These are phyloP conservation scores for Chaetura pelagica DNA, from an alignment of 2,113 vertebrate genomes.

Conservation along the genomic window DNA sequence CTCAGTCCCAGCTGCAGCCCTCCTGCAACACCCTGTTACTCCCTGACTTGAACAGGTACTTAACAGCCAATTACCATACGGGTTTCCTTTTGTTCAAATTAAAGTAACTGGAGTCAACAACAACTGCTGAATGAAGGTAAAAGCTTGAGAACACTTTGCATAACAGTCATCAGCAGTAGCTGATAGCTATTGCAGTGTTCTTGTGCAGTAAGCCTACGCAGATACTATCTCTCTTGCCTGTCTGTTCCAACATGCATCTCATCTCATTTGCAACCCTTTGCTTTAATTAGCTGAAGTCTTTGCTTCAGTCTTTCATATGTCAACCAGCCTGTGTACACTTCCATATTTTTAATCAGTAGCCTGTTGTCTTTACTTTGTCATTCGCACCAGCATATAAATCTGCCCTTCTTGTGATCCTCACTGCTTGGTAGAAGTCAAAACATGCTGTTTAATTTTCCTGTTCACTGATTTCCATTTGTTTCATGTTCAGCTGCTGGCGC, in stretches of 20 bases:
- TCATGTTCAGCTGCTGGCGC: slow-evolving; percentile 63
- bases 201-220: slow-evolving; percentile 54
- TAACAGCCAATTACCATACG: not conserved
- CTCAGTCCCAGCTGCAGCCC: not conserved
- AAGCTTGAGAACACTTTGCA: slow-evolving; percentile 54
- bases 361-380: slow-evolving; percentile 69
- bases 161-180: slow-evolving; percentile 26
- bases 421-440: slow-evolving; percentile 64
- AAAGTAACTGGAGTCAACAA: slow-evolving; percentile 36
- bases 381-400: slow-evolving; percentile 58
- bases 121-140: slow-evolving; percentile 41
- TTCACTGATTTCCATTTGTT: slow-evolving; percentile 70
- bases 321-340: slow-evolving; percentile 51
- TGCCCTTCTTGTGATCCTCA: slow-evolving; percentile 66
- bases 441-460: slow-evolving; percentile 70
- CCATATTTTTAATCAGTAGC: slow-evolving; percentile 68
- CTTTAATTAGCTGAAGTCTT: slow-evolving; percentile 55
- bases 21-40: not conserved
- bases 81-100: slow-evolving; percentile 30
- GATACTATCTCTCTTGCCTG: slow-evolving; percentile 36
- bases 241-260: slow-evolving; percentile 59
- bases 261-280: slow-evolving; percentile 50
- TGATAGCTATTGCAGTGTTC: slow-evolving; percentile 58
- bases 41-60: not conserved
- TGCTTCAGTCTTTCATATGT: slow-evolving; percentile 61